These are phyloP conservation scores for Carcharodon carcharias DNA, from an alignment of 2,797 vertebrate genomes.

Conservation along the genomic window DNA sequence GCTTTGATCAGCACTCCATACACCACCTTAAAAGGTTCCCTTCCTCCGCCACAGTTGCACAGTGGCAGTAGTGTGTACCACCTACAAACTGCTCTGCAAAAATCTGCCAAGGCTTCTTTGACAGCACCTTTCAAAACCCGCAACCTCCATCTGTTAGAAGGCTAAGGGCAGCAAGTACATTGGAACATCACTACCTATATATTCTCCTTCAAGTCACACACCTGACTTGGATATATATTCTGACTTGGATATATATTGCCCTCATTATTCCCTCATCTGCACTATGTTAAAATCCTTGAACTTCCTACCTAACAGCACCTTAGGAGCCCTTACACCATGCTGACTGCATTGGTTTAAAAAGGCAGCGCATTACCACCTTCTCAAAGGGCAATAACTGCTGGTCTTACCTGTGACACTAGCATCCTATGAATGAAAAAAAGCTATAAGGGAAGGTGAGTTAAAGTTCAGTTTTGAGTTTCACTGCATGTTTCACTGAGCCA, in stretches of 20 bases:
- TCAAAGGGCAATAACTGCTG: background rate
- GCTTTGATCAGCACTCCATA: background rate
- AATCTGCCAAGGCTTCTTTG: background rate
- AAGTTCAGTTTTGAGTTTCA: background rate
- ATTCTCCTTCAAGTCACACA: background rate
- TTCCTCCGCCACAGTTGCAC: background rate
- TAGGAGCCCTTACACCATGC: background rate
- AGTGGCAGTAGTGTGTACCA: background rate
- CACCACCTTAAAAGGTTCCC: background rate
- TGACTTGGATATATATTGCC: background rate
- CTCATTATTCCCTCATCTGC: background rate
- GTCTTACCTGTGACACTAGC: background rate
- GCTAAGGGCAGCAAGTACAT: background rate
- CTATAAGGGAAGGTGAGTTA: background rate
- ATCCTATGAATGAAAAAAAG: background rate
- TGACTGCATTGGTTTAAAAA: background rate
- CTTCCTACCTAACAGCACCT: background rate
- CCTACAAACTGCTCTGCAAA: background rate
- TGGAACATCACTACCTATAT: background rate
- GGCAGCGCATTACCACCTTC: background rate
- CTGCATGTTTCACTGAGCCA: background rate
- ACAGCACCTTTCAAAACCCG: background rate
- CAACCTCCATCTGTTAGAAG: background rate
- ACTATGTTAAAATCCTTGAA: background rate
- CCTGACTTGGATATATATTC: background rate